A percentile compares a stretch with the other conserved stretches of the same genome.
Evolutionary conservation across 2,113 vertebrate species (phyloP).

Genomic region (Hemichromis elongatus): DNA sequence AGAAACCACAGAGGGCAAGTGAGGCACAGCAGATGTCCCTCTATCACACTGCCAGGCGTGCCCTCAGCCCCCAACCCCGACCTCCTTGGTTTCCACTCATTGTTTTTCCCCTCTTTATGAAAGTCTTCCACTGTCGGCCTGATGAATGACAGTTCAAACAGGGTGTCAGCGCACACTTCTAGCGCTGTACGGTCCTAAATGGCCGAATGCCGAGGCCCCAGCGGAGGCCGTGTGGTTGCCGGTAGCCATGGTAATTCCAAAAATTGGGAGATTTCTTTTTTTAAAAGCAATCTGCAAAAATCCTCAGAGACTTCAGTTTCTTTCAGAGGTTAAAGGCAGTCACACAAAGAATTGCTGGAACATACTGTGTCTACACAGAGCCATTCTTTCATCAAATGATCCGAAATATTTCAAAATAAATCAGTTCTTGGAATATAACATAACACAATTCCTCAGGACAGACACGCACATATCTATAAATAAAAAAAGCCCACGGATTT

Average conservation of each 20-base stretch:
- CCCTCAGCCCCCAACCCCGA: not conserved
- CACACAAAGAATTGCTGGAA: not conserved
- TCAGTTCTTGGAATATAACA: not conserved
- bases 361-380: not conserved
- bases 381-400: not conserved
- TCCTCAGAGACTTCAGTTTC: not conserved
- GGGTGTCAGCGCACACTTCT: not conserved
- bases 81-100: not conserved
- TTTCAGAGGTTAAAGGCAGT: not conserved
- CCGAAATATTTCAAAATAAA: not conserved
- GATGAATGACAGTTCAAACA: slow-evolving; percentile 29
- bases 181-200: not conserved
- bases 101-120: not conserved
- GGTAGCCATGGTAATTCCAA: not conserved
- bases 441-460: not conserved
- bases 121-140: not conserved
- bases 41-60: not conserved
- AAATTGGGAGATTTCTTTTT: not conserved
- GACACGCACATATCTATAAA: not conserved
- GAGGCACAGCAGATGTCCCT: slow-evolving; percentile 30
- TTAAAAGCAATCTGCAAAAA: not conserved
- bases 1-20: slow-evolving; percentile 33
- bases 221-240: not conserved
- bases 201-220: not conserved
- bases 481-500: not conserved